phyloP scores from a whole-genome alignment of 2,888 invertebrate genomes.

The Cheilosia soror region DNA sequence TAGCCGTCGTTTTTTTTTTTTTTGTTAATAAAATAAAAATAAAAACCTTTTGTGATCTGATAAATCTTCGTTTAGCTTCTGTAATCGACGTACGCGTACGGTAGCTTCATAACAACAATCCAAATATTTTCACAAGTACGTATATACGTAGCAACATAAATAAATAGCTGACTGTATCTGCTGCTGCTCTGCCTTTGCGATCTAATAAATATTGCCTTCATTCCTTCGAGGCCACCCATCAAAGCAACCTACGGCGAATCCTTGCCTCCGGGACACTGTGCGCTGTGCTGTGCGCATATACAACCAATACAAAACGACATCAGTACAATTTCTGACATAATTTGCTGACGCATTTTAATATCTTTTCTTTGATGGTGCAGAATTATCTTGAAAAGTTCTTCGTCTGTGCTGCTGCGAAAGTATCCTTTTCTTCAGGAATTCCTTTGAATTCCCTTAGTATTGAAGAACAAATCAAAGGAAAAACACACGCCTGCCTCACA shows the following conservation, averaged over 20 bases:
- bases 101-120: conserved; percentile 24
- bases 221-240: conserved; percentile 1
- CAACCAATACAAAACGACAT: background rate
- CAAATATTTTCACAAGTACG: conserved; percentile 27
- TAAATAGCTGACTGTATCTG: conserved; percentile 30
- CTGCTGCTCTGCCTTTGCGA: background rate
- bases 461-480: conserved; percentile 40
- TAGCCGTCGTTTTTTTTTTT: conserved; percentile 17
- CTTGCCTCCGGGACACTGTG: background rate
- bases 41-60: background rate
- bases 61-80: background rate
- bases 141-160: background rate
- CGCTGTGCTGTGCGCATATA: background rate
- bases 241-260: conserved; percentile 5
- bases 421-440: conserved; percentile 31
- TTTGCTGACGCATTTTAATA: conserved; percentile 47
- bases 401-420: background rate
- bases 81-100: conserved; percentile 9
- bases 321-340: conserved; percentile 23
- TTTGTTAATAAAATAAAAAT: background rate
- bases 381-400: conserved; percentile 4
- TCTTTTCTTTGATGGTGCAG: conserved; percentile 39
- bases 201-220: conserved; percentile 24
- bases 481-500: conserved; percentile 13
- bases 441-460: conserved; percentile 14